A percentile compares a stretch with the other conserved stretches of the same genome.
These are phyloP conservation scores for Andrena chrysosceles DNA, from an alignment of 2,888 invertebrate species.

Conservation along the genomic window DNA sequence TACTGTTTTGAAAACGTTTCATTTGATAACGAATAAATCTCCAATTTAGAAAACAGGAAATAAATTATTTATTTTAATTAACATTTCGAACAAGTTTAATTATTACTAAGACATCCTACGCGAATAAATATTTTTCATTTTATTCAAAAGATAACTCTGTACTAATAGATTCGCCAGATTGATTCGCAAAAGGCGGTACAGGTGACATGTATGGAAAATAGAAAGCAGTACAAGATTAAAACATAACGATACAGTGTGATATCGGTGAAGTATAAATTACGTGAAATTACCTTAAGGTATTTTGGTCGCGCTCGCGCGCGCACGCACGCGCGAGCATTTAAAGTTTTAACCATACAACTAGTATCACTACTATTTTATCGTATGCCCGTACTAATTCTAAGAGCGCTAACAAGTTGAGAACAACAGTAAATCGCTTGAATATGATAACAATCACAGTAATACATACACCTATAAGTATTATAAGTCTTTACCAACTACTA, in stretches of 20 bases:
- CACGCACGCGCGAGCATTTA: not conserved
- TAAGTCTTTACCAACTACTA: not conserved
- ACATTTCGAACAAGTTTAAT: not conserved
- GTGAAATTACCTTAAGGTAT: not conserved
- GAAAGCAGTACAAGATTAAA: not conserved
- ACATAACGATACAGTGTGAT: not conserved
- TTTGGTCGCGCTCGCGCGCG: not conserved
- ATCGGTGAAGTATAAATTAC: not conserved
- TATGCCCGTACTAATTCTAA: not conserved
- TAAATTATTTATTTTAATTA: not conserved
- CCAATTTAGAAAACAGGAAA: not conserved
- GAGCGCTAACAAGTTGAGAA: not conserved
- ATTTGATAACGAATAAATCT: not conserved
- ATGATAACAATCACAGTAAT: not conserved
- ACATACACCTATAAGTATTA: not conserved
- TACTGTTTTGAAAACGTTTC: not conserved
- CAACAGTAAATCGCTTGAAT: not conserved
- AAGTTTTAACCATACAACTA: not conserved
- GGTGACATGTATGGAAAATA: not conserved
- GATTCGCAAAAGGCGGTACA: not conserved
- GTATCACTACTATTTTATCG: not conserved
- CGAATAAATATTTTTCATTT: not conserved
- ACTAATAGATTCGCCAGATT: not conserved
- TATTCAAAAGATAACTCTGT: constrained; percentile 26
- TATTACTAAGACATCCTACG: not conserved